Evolutionary conservation across 2,888 invertebrate genomes (phyloP), one percentile per base, ranked within the genome.

Genomic region (Temnothorax rugatulus): DNA sequence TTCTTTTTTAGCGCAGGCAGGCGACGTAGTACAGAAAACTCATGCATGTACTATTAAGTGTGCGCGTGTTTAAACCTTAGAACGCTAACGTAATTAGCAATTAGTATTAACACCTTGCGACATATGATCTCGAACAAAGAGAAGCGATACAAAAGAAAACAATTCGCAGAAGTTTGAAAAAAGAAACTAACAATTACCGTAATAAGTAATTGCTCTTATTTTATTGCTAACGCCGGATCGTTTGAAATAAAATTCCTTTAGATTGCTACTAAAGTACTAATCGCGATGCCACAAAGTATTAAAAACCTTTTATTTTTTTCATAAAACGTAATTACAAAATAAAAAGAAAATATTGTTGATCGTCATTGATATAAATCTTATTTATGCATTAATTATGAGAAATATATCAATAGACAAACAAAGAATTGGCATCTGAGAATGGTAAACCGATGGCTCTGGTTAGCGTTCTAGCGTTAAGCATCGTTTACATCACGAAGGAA

Each of bases 1-100:
- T 84, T 81, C 83, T 29, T 29, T 29, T 38, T 83, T 77, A 90
- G 87, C 86, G 85, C 86, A 88, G 89, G 87, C 87, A 84, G 89
- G 85, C 88, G 88, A 91, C 87, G 87, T 77, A 87, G 86, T 89
- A 83, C 84, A 87, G 86, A 61, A 82, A 87, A 88, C 57, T 82
- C 73, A 86, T 87, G 82, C 88, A 88, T 84, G 83, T 87, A 85
- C 82, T 86, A 83, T 87, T 90, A 86, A 69, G 79, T 87, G 87
- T 87, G 88, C 88, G 82, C 83, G 86, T 82, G 73, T 84, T 86
- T 86, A 87, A 86, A 83, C 86, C 15, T 68, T 77, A 77, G 77
- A 57, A 77, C 77, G 68, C 77, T 77, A 77, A 68, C 41, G 3
- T 63, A 66, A 66, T 18, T 54, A 52, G 13, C 21, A 66, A 41